A percentile compares a stretch with the other conserved stretches of the same genome.
Evolutionary conservation across 1,140 invertebrate genomes (phyloP).

Genomic region (Elymnias hypermnestra): DNA sequence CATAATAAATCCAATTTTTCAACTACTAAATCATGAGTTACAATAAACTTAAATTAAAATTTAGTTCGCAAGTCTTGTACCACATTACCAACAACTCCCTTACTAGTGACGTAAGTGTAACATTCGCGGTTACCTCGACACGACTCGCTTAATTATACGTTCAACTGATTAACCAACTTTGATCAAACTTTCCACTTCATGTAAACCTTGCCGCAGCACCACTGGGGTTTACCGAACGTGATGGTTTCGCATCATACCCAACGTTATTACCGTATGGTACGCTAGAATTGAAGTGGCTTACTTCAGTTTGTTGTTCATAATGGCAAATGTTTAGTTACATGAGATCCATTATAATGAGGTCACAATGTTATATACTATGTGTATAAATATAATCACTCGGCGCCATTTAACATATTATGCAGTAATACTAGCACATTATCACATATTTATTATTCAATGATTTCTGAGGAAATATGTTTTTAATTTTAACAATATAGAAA

Average conservation of each 20-base stretch:
- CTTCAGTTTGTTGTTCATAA: not conserved
- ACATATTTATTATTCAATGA: too few species aligned
- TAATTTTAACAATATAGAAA: too few species aligned
- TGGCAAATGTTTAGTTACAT: too few species aligned
- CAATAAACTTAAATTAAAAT: conserved; percentile 6
- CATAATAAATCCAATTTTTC: too few species aligned
- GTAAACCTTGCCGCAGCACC: conserved; percentile 19
- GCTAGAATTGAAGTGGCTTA: not conserved
- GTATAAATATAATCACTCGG: too few species aligned
- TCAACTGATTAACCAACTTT: conserved; percentile 52
- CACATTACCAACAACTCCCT: not conserved
- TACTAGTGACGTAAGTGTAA: conserved; percentile 17
- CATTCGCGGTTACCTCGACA: conserved; percentile 38
- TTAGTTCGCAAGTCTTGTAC: not conserved
- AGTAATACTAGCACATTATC: too few species aligned
- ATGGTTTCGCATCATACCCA: conserved; percentile 18
- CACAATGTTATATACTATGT: too few species aligned
- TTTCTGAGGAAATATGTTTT: too few species aligned
- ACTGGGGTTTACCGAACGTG: conserved; percentile 19
- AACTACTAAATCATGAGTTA: too few species aligned
- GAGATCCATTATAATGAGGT: too few species aligned
- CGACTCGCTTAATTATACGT: conserved; percentile 43
- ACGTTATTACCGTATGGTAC: conserved; percentile 5
- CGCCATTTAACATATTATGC: too few species aligned
- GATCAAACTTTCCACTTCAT: conserved; percentile 47